Evolutionary conservation across 2,113 vertebrate species (phyloP), one percentile per base, ranked within the genome.

Genomic region (Phyllostomus hastatus): DNA sequence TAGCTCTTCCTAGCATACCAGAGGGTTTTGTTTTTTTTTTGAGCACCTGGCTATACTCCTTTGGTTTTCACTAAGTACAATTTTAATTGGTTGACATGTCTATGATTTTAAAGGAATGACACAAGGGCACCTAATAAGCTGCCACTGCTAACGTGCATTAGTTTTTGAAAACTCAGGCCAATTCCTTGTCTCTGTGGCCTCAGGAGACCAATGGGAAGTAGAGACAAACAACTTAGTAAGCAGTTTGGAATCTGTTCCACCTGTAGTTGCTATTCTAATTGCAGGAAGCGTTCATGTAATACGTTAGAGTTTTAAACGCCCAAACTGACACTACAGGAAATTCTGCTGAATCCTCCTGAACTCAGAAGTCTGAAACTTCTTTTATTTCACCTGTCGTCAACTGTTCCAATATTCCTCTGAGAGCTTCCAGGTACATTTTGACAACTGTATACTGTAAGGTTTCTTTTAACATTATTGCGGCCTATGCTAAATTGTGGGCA

Each of bases 251-350:
- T 90, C 83, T 66, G 22, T 61, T 95, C 86, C 33, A 88, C 96
- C 59, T 94, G 35, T 85, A 82, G 91, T 75, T 96, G 84, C 81
- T 82, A 73, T 91, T 95, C 81, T 96, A 97, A 97, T 95, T 97
- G 83, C 93, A 92, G 54, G 79, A 95, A 88, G 88, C 83, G 66
- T 90, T 92, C 69, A 19, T 87, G 79, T 91, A 83, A 90, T 54
- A 89, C 50, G 67, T 90, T 96, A 81, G 67, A 41, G 12, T 67
- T 95, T 94, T 95, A 93, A 92, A 91, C 0, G 8, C 87, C 89
- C 86, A 61, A 94, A 95, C 91, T 97, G 97, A 96, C 96, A 96
- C 78, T 41, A n/a, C 41, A 80, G 75, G 95, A 88, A 90, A 97
- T 90, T 96, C 90, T 97, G 91, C 96, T 90, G 94, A 95, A 81